Base-by-base conservation (phyloP, 2,888 invertebrate species). In the Ichneumoninae sp. region DNA sequence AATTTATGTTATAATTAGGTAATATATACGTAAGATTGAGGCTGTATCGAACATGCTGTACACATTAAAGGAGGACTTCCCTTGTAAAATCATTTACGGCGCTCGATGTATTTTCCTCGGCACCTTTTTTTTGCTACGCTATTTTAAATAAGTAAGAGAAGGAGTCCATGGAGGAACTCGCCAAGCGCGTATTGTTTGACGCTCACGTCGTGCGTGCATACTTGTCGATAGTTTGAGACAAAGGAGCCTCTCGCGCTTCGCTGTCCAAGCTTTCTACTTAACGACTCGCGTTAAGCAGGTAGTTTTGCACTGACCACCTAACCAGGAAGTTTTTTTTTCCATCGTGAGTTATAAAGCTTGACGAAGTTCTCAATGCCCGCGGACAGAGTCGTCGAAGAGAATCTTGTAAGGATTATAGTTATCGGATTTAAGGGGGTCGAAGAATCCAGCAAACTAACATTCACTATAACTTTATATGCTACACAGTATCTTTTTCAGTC, bases 11-110 rank as follows among this genome's bases (percentile, higher is more conserved):
- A 36, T n/a, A 60, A 70, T 71, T 65, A 66, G 74, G 44, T 69
- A 68, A 54, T 74, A 68, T 60, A 47, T 54, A 19, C 52, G 47
- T 79, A 84, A 82, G 78, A 75, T 78, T 65, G 62, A 75, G 57
- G 79, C 75, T 84, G 82, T 82, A 84, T 71, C 79, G 71, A 76
- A 70, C 50, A 75, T 75, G 70, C 57, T 79, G 66, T 81, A 78
- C 81, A 76, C 79, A 79, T 84, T 84, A 84, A 84, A 84, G 74
- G 26, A 57, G 57, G 57, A 84, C 78, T 84, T 84, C 81, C 84
- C 81, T 66, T 84, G 65, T 79, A 50, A 84, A 81, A 80, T 57
- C 69, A 74, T 72, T 72, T 44, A 47, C 44, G 0, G 44, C 3
- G 3, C 16, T 16, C 44, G 44, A 47, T 47, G 44, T 47, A 47